Conservation (phyloP, 2,888 invertebrate genomes). For the Chaitophorus viminalis region DNA sequence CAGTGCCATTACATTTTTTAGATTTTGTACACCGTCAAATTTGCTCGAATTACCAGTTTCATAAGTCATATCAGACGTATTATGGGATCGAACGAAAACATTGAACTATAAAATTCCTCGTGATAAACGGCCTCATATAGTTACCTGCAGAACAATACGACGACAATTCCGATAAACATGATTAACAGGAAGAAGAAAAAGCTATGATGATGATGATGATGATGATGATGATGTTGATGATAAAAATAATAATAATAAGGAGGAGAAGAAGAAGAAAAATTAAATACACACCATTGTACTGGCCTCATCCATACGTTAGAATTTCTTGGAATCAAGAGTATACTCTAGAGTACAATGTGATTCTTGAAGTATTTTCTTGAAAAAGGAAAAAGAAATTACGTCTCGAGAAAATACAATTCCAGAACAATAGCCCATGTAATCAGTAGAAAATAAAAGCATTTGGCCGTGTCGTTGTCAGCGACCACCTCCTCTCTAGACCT, state of each 20-base stretch:
- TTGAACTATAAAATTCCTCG: too few species aligned
- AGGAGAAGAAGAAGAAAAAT: neutral
- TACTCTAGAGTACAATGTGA: neutral
- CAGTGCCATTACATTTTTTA: neutral
- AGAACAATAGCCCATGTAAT: slow-evolving; percentile 5
- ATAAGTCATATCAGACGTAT: too few species aligned
- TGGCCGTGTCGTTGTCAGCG: neutral
- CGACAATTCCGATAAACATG: neutral
- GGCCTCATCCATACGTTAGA: neutral
- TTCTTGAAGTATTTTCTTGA: neutral
- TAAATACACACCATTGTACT: neutral
- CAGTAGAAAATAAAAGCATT: slow-evolving; percentile 13
- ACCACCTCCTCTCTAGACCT: neutral
- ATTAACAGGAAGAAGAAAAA: neutral
- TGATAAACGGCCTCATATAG: neutral
- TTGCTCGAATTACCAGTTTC: too few species aligned
- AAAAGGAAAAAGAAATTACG: neutral
- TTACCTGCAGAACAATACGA: neutral
- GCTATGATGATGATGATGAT: too few species aligned
- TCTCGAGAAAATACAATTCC: slow-evolving; percentile 17
- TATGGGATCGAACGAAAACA: too few species aligned
- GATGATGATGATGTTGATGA: too few species aligned
- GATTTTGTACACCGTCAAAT: too few species aligned
- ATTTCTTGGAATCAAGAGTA: neutral
- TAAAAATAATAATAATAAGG: neutral